Percentiles rank a stretch among this genome's conserved stretches.
phyloP scores from a whole-genome alignment of 2,113 vertebrate species.

The Pluvianellus socialis region DNA sequence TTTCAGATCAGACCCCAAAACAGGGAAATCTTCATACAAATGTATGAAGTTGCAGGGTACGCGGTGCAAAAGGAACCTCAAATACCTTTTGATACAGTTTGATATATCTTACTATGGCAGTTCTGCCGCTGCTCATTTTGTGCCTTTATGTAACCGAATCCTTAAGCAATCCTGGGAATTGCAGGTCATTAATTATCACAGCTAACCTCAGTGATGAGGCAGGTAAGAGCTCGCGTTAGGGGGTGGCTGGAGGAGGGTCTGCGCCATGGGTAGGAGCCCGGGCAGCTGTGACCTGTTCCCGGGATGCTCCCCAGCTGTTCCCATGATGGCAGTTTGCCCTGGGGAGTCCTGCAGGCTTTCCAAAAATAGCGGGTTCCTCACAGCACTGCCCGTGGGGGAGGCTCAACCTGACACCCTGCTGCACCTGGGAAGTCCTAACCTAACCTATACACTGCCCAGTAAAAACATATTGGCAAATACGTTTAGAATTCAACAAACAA shows the following conservation, averaged over 20 bases:
- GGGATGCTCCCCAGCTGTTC: neutral
- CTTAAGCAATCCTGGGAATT: neutral
- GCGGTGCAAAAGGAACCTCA: neutral
- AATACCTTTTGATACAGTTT: neutral
- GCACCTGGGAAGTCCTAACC: neutral
- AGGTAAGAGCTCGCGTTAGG: accelerated
- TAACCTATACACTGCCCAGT: neutral
- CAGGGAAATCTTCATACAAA: neutral
- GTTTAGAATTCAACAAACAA: neutral
- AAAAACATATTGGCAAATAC: neutral
- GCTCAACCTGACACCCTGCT: neutral
- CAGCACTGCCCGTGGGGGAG: neutral
- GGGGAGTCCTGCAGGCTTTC: neutral
- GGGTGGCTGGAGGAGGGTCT: accelerated
- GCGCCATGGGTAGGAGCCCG: accelerated
- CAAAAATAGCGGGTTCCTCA: neutral
- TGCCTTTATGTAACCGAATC: neutral
- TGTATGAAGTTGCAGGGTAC: neutral
- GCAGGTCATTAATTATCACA: neutral
- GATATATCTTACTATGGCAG: neutral
- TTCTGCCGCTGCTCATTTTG: neutral
- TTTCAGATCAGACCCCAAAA: neutral
- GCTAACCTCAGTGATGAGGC: neutral
- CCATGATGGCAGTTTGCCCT: neutral
- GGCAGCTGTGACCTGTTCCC: neutral